Base-by-base conservation (phyloP, 2,888 invertebrate species). In the Anticlea derivata region DNA sequence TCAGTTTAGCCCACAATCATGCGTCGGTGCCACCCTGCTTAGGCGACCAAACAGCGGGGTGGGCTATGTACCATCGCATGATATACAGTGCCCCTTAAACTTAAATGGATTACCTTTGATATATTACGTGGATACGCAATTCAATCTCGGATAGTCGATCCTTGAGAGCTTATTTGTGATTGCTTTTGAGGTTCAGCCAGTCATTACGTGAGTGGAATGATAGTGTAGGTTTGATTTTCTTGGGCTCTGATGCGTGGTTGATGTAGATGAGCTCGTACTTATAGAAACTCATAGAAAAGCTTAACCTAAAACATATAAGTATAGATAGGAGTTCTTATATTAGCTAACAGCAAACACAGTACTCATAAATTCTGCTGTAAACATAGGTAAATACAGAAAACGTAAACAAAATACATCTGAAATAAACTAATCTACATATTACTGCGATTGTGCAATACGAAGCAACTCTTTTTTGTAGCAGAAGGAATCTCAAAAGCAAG, bases 101-200 rank as follows among this genome's bases (percentile, higher is more conserved):
- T 85, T 88, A 88, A 89, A 85, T 85, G 88, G 89, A 88, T 88
- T 89, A 88, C 87, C 87, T 87, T 86, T 89, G 89, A 89, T 88
- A 86, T 88, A 89, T 88, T 86, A 86, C 85, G 76, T 75, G 84
- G 83, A 83, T 84, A 75, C 80, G 78, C 79, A 82, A 86, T 87
- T 86, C 87, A 88, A 88, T 88, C 87, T 85, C 82, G 76, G 80
- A 80, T 85, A 86, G 80, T 84, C 84, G 81, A 84, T 78, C 71
- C 46, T 70, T 41, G 44, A 62, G 65, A 68, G 69, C 67, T 75
- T 75, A 74, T 66, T 74, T 78, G 77, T 75, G 79, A 86, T 84
- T 86, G 83, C 82, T 81, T 82, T 78, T 77, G 78, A 78, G 57
- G 55, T 71, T 64, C 67, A 64, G 62, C 68, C 65, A 69, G 75